These are phyloP conservation scores for Phocides pigmalion DNA, from an alignment of 1,140 invertebrate genomes.

Conservation along the genomic window DNA sequence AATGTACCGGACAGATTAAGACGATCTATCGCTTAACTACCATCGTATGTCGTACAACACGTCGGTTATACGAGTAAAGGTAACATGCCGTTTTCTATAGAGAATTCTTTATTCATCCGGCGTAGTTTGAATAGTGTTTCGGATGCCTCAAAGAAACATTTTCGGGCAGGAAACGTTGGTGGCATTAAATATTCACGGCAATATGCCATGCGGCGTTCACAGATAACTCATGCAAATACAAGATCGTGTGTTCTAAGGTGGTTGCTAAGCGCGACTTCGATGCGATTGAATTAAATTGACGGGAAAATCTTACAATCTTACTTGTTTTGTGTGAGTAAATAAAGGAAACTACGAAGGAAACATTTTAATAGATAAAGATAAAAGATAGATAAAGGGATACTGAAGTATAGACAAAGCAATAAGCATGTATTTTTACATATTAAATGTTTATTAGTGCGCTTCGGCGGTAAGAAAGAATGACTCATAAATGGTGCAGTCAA, in stretches of 20 bases:
- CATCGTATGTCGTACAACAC: background rate
- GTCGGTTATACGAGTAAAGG: constrained; percentile 4
- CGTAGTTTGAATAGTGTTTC: constrained; percentile 42
- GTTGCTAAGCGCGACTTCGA: constrained; percentile 45
- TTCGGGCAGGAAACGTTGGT: constrained; percentile 29
- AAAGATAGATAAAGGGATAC: too few relatives aligned
- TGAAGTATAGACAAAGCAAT: too few relatives aligned
- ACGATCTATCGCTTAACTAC: too few relatives aligned
- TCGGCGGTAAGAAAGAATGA: too few relatives aligned
- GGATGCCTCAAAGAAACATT: constrained; percentile 43
- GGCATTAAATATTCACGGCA: constrained; percentile 44
- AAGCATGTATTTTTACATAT: too few relatives aligned
- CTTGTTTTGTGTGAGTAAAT: too few relatives aligned
- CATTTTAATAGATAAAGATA: constrained; percentile 2
- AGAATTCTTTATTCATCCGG: constrained; percentile 41
- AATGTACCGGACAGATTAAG: too few relatives aligned
- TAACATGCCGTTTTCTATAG: constrained; percentile 35
- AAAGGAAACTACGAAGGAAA: too few relatives aligned
- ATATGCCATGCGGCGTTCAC: constrained; percentile 38
- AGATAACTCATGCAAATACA: constrained; percentile 71
- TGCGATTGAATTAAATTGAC: too few relatives aligned
- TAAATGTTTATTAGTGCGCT: too few relatives aligned
- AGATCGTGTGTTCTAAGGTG: constrained; percentile 50
- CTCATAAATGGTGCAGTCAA: too few relatives aligned
- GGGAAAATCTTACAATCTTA: too few relatives aligned